Evolutionary conservation across 2,888 invertebrate species (phyloP).

Genomic region (Oscheius onirici): DNA sequence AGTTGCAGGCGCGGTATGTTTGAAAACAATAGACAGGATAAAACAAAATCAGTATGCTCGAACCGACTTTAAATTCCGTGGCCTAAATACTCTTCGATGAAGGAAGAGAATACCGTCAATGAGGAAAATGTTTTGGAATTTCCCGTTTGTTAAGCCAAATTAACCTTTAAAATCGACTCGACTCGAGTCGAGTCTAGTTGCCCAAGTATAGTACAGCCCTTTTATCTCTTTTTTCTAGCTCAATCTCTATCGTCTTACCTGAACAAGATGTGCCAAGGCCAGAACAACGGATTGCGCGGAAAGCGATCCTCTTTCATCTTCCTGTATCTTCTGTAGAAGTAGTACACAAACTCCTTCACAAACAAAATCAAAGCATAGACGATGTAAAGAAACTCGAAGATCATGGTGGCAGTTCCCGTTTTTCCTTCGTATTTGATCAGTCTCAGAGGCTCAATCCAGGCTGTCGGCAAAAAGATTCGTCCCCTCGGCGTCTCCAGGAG

Average conservation of each 20-base stretch:
- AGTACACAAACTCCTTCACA: slow-evolving; percentile 41
- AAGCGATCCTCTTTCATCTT: slow-evolving; percentile 26
- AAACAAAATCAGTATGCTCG: neutral
- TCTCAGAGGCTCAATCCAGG: slow-evolving; percentile 57
- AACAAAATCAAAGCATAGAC: slow-evolving; percentile 45
- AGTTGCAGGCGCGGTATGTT: too few relatives aligned
- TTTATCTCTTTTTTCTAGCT: too few relatives aligned
- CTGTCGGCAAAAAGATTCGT: slow-evolving; percentile 39
- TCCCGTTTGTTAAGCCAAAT: too few relatives aligned
- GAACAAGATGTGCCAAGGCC: neutral
- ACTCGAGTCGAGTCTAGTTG: too few relatives aligned
- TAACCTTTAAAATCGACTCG: too few relatives aligned
- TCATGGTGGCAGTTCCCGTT: slow-evolving; percentile 41
- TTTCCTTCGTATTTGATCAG: slow-evolving; percentile 53
- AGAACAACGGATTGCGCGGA: slow-evolving; percentile 5
- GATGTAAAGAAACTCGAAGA: slow-evolving; percentile 52
- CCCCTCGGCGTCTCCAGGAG: slow-evolving; percentile 49
- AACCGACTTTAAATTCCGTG: too few relatives aligned
- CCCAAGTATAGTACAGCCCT: too few relatives aligned
- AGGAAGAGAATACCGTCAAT: too few relatives aligned
- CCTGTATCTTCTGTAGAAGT: slow-evolving; percentile 41
- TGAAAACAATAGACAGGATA: neutral
- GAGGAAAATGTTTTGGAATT: too few relatives aligned
- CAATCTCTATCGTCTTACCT: slow-evolving; percentile 27
- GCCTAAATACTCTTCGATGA: too few relatives aligned